phyloP scores from a whole-genome alignment of 2,888 invertebrate species.

The Parapristionchus giblindavisi region DNA sequence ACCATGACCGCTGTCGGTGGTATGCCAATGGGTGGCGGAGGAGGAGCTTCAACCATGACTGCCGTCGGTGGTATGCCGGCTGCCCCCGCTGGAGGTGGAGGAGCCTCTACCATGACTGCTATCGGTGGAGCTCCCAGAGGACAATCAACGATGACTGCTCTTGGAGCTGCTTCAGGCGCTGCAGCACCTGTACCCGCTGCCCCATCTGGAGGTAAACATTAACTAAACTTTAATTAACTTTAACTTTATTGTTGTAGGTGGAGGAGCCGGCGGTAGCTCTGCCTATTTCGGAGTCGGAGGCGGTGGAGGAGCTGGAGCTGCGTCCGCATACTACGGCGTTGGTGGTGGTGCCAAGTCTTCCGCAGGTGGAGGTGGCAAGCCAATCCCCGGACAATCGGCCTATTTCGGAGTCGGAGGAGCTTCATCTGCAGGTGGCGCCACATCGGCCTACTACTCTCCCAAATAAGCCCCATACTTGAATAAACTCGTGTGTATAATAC shows the following conservation, averaged over 20 bases:
- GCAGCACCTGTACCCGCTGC: too few relatives aligned
- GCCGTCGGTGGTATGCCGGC: background rate
- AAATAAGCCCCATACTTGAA: constrained; percentile 4
- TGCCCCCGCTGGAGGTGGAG: too few relatives aligned
- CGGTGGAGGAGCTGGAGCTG: constrained; percentile 4
- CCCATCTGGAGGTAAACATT: background rate
- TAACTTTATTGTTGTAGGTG: too few relatives aligned
- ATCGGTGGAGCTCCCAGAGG: too few relatives aligned
- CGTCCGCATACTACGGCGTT: constrained; percentile 6
- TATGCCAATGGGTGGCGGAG: constrained; percentile 5
- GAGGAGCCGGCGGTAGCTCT: background rate
- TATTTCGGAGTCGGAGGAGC: background rate
- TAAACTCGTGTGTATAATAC: too few relatives aligned
- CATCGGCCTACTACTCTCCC: constrained; percentile 10
- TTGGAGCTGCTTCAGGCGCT: constrained; percentile 1
- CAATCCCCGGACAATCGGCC: constrained; percentile 6
- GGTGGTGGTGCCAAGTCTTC: background rate
- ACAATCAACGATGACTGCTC: too few relatives aligned
- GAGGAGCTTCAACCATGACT: too few relatives aligned
- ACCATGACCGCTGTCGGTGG: too few relatives aligned
- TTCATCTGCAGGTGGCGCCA: background rate
- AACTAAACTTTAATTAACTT: too few relatives aligned
- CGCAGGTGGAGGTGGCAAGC: background rate
- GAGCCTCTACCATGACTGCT: too few relatives aligned
- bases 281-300: background rate